Conservation (phyloP, 23 tunicate genomes). For the Halocynthia aurantium region DNA sequence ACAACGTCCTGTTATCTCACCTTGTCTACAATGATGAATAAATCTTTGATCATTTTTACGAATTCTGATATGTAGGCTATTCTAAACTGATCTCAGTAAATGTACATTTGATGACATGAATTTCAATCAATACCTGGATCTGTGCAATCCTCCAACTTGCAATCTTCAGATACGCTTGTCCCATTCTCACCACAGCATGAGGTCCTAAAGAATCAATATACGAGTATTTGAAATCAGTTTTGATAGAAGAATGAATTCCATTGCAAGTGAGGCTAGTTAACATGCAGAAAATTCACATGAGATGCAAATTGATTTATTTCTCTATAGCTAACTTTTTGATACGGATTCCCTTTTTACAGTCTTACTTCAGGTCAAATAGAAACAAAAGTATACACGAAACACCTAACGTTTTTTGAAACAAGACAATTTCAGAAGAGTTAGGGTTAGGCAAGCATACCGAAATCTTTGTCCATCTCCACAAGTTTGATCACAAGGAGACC, state of each 20-base stretch:
- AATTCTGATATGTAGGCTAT: too few species aligned
- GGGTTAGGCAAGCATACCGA: conserved; percentile 5
- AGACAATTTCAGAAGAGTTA: too few species aligned
- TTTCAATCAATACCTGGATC: conserved; percentile 4
- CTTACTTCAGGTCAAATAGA: too few species aligned
- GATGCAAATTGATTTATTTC: not conserved
- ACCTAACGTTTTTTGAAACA: too few species aligned
- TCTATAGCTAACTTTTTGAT: not conserved
- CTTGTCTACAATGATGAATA: too few species aligned
- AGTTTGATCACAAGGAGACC: conserved; percentile 31
- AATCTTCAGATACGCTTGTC: conserved; percentile 14
- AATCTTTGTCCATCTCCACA: conserved; percentile 13
- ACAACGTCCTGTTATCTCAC: not conserved
- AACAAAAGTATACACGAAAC: too few species aligned
- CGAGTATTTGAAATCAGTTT: not conserved
- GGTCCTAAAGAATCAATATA: not conserved
- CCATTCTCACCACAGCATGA: conserved; percentile 21
- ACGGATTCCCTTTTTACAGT: not conserved
- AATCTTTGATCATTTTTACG: too few species aligned
- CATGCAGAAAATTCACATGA: not conserved
- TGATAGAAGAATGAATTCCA: not conserved
- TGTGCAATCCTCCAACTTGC: conserved; percentile 11
- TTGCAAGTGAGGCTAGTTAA: not conserved
- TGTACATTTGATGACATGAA: not conserved
- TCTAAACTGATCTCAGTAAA: not conserved